A percentile compares a stretch with the other conserved stretches of the same genome.
Conservation (phyloP, 2,113 vertebrate species). For the Apteryx mantelli region DNA sequence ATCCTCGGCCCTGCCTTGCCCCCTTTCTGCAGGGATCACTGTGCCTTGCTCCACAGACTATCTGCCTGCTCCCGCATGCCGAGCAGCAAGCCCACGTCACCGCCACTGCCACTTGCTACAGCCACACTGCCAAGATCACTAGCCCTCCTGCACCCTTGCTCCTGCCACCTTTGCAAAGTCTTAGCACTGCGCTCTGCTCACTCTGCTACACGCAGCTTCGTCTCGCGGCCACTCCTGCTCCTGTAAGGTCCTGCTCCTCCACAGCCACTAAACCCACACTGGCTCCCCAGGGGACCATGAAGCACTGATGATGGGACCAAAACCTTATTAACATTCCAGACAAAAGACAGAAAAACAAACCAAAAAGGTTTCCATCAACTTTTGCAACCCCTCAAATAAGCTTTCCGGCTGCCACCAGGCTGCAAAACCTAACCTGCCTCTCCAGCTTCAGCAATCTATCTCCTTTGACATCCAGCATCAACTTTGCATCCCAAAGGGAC, state of each 20-base stretch:
- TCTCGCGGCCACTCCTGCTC: accelerated
- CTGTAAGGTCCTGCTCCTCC: not conserved
- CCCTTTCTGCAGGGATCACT: too few relatives aligned
- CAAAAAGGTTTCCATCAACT: accelerated
- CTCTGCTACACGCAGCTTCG: not conserved
- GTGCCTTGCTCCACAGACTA: too few relatives aligned
- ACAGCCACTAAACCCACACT: not conserved
- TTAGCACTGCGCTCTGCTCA: too few relatives aligned
- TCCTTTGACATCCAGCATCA: not conserved
- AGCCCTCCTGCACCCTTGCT: not conserved
- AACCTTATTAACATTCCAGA: not conserved
- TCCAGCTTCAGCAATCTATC: not conserved
- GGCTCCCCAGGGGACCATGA: not conserved
- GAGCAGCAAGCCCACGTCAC: too few relatives aligned
- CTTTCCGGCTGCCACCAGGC: not conserved
- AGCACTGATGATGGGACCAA: not conserved
- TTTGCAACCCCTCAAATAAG: not conserved
- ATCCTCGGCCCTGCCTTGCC: not conserved
- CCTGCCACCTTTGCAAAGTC: not conserved
- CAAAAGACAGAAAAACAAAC: not conserved
- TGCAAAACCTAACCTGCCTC: not conserved
- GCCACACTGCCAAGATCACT: too few relatives aligned
- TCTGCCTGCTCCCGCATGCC: too few relatives aligned
- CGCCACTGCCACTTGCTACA: too few relatives aligned
- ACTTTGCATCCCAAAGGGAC: not conserved